A percentile compares a stretch with the other conserved stretches of the same genome.
Evolutionary conservation across 2,888 invertebrate genomes (phyloP).

Genomic region (Polymixis flavicincta): DNA sequence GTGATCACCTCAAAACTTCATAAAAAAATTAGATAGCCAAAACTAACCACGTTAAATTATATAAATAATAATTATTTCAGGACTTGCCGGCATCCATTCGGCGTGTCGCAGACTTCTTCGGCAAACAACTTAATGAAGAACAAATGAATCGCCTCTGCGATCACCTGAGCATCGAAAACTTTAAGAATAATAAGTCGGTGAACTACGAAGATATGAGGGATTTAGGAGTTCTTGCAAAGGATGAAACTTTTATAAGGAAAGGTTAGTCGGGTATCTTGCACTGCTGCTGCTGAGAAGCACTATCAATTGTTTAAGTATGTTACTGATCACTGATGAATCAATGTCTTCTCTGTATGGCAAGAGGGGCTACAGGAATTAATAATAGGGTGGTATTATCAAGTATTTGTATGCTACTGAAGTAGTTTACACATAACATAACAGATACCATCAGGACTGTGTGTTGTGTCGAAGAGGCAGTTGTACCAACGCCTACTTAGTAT

Average conservation of each 20-base stretch:
- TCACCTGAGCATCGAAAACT: conserved; percentile 94
- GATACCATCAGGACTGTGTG: no score
- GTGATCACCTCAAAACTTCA: not conserved
- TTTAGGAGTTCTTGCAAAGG: conserved; percentile 4
- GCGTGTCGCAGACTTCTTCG: conserved; percentile 90
- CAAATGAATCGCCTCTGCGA: conserved; percentile 90
- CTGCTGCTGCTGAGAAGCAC: not conserved
- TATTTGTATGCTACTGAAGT: not conserved
- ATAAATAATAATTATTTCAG: no score
- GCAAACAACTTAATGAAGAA: conserved; percentile 84
- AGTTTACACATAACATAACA: no score
- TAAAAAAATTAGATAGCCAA: not conserved
- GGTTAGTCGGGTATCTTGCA: conserved; percentile 45
- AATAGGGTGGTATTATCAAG: not conserved
- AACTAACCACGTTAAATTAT: not conserved
- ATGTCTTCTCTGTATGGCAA: not conserved
- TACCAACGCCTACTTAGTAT: not conserved
- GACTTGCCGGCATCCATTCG: conserved; percentile 54
- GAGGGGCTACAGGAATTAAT: no score
- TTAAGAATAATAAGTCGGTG: conserved; percentile 92
- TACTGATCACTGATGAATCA: not conserved
- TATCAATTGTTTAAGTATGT: not conserved
- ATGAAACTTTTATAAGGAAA: conserved; percentile 63
- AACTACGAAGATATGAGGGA: conserved; percentile 57
- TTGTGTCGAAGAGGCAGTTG: not conserved